Evolutionary conservation across 2,113 vertebrate genomes (phyloP), one percentile per base, ranked within the genome.

Genomic region (Sardina pilchardus): DNA sequence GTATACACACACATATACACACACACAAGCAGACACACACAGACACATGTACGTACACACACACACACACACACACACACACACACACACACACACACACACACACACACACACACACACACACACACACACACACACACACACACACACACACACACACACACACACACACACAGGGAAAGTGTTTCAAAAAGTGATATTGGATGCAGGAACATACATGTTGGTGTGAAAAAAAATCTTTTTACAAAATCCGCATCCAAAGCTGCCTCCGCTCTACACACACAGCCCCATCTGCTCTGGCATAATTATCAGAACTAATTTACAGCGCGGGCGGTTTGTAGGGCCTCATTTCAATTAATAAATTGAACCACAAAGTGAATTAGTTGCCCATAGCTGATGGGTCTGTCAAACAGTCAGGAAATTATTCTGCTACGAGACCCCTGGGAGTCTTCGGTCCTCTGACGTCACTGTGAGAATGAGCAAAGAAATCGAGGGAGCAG

Each of bases 321-420:
- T 78, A 39, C 71, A 78, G 30, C 9, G 71, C 71, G 17, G 71
- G 14, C 71, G 3, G 71, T 78, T 36, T 78, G 71, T 34, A 78
- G 34, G 26, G 71, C 71, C 63, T 14, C 71, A 17, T 78, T 78
- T 78, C 71, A 78, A 78, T 78, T 78, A 78, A 78, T 36, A 36
- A 34, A 78, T 78, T 78, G 34, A 78, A 34, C 71, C 71, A 78
- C 34, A 78, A 78, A 78, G 71, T 78, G 71, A 78, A 78, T 78
- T 78, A 78, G 71, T 16, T 78, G 26, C 34, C 30, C 71, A 78
- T 34, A 5, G 34, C 71, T 78, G 71, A 78, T 36, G 30, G 71
- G 71, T 5, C 3, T 78, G 71, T 78, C 67, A 36, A 34, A 36
- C 30, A 14, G 67, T 16, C 34, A 6, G 4, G 36, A 78, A 78